Percentiles rank a stretch among this genome's conserved stretches.
These are phyloP conservation scores for Scaptomyza tumidula DNA, from an alignment of 2,888 invertebrate genomes.

Conservation along the genomic window DNA sequence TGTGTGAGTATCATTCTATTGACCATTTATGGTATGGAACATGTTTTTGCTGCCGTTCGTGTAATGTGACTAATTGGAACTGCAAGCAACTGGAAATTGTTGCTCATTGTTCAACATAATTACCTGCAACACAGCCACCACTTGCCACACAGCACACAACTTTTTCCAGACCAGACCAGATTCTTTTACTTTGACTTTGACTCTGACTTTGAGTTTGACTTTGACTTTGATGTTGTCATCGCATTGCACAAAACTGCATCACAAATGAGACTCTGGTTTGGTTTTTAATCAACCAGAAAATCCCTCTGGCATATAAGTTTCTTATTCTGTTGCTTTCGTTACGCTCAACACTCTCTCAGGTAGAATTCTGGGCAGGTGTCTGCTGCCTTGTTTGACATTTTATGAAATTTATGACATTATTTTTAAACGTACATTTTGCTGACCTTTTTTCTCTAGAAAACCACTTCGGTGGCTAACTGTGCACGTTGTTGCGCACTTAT, in stretches of 20 bases:
- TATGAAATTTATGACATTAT: slow-evolving; percentile 75
- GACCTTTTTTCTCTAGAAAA: slow-evolving; percentile 61
- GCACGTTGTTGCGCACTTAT: slow-evolving; percentile 20
- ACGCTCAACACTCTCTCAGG: slow-evolving; percentile 30
- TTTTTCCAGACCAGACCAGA: slow-evolving; percentile 19
- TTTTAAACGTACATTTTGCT: slow-evolving; percentile 3
- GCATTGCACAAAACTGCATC: slow-evolving; percentile 43
- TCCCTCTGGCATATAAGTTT: slow-evolving; percentile 1
- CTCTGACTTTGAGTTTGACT: slow-evolving; percentile 39
- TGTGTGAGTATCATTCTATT: slow-evolving; percentile 38
- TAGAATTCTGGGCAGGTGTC: slow-evolving; percentile 42
- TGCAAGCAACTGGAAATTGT: slow-evolving; percentile 62
- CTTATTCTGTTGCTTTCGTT: background rate
- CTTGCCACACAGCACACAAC: slow-evolving; percentile 38
- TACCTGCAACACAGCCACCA: slow-evolving; percentile 40
- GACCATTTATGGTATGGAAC: slow-evolving; percentile 62
- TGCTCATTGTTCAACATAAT: slow-evolving; percentile 67
- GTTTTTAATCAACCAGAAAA: slow-evolving; percentile 33
- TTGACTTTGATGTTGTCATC: slow-evolving; percentile 57
- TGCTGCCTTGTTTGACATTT: slow-evolving; percentile 42
- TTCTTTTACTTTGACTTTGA: slow-evolving; percentile 4
- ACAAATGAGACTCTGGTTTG: slow-evolving; percentile 36
- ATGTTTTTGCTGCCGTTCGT: slow-evolving; percentile 62
- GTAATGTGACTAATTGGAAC: slow-evolving; percentile 77
- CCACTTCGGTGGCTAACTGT: slow-evolving; percentile 46